These are phyloP conservation scores for Phoxinus dragarum DNA, from an alignment of 2,797 vertebrate species.

Conservation along the genomic window DNA sequence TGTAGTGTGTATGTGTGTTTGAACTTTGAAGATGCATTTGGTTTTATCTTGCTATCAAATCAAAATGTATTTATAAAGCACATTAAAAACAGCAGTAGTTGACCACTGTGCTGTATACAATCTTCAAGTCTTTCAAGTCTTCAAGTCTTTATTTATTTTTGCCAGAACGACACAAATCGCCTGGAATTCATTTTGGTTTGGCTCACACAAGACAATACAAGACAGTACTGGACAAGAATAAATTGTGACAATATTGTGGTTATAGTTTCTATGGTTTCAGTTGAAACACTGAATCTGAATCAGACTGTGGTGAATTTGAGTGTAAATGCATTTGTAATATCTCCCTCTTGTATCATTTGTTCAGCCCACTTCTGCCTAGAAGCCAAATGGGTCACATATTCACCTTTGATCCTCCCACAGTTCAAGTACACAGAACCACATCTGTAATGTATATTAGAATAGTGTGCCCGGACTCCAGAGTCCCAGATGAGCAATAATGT, in stretches of 20 bases:
- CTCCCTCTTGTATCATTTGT: constrained; percentile 13
- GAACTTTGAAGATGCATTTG: background rate
- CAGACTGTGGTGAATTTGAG: background rate
- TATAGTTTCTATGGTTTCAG: constrained; percentile 1
- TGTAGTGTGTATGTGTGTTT: background rate
- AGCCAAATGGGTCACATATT: constrained; percentile 26
- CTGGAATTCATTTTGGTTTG: too few relatives aligned
- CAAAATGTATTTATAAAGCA: too few relatives aligned
- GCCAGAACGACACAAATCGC: too few relatives aligned
- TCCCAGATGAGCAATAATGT: background rate
- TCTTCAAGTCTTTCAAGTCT: too few relatives aligned
- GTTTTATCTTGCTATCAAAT: background rate
- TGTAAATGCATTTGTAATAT: constrained; percentile 12
- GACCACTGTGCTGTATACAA: too few relatives aligned
- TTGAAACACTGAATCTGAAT: background rate
- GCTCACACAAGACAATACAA: too few relatives aligned
- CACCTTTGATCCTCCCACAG: constrained; percentile 21
- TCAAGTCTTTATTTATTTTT: too few relatives aligned
- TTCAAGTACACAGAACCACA: background rate
- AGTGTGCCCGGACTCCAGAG: background rate
- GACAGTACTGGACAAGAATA: too few relatives aligned
- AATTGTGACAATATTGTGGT: background rate
- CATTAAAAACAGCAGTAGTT: too few relatives aligned
- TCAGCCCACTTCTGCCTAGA: constrained; percentile 16
- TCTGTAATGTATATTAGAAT: background rate